phyloP scores from a whole-genome alignment of 2,113 vertebrate genomes.

The Numida meleagris region DNA sequence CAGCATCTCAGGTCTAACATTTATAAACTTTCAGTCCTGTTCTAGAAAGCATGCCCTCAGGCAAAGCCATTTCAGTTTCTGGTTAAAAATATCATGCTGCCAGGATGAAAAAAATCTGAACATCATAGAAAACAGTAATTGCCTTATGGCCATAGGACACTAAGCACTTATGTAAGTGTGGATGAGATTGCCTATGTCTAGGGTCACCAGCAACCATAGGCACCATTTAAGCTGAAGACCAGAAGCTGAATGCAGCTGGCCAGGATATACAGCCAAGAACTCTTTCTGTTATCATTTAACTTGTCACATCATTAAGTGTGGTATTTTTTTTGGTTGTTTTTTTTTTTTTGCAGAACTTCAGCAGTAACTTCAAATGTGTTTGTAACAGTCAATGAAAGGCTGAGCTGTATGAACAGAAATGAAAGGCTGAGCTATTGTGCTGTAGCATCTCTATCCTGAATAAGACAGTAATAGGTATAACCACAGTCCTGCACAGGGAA shows the following conservation, averaged over 20 bases:
- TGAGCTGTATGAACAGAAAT: too few species aligned
- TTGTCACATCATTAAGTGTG: neutral
- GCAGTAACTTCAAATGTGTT: neutral
- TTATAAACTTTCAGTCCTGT: neutral
- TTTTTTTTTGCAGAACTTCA: neutral
- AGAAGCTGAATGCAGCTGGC: neutral
- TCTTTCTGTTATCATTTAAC: neutral
- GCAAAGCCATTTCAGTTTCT: neutral
- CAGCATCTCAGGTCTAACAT: neutral
- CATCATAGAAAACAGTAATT: neutral
- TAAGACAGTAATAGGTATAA: neutral
- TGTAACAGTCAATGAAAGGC: neutral
- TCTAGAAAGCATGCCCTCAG: neutral
- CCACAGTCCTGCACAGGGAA: neutral
- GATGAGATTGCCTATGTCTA: neutral
- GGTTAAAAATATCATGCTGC: rapidly evolving
- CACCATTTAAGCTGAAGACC: neutral
- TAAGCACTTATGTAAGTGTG: neutral
- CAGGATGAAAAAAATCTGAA: neutral
- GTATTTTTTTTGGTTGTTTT: neutral
- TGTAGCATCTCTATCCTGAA: neutral
- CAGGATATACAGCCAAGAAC: neutral
- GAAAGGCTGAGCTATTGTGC: neutral
- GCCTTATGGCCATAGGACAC: neutral
- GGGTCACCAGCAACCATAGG: neutral